phyloP scores from a whole-genome alignment of 2,888 invertebrate species.

The Dichetophora obliterata region DNA sequence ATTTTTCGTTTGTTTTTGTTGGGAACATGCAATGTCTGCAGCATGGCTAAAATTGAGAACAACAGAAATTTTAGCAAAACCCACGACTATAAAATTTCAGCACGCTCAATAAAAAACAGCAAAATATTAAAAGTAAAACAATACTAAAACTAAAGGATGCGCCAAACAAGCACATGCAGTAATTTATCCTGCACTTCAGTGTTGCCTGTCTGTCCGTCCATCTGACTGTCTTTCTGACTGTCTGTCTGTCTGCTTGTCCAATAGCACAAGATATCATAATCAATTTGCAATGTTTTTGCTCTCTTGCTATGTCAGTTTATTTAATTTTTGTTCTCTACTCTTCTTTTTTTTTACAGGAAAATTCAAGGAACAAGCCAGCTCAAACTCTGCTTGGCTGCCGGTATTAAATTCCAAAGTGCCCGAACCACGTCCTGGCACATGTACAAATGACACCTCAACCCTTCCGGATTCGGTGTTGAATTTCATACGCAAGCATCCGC shows the following conservation, averaged over 20 bases:
- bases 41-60: background rate
- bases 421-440: slow-evolving; percentile 93
- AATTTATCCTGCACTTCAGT: slow-evolving; percentile 16
- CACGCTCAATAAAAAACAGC: background rate
- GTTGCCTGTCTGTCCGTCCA: slow-evolving; percentile 1
- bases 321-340: background rate
- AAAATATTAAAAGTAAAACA: background rate
- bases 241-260: background rate
- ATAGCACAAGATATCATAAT: slow-evolving; percentile 26
- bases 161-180: slow-evolving; percentile 16
- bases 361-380: slow-evolving; percentile 96
- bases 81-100: background rate
- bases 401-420: slow-evolving; percentile 92
- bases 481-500: slow-evolving; percentile 95
- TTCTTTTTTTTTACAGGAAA: slow-evolving; percentile 60
- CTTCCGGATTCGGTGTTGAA: slow-evolving; percentile 93
- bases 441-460: slow-evolving; percentile 92
- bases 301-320: slow-evolving; percentile 2
- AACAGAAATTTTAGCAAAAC: background rate
- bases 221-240: background rate
- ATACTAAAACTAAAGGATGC: slow-evolving; percentile 5
- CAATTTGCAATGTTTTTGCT: slow-evolving; percentile 23
- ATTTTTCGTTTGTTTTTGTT: too few species aligned
- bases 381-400: slow-evolving; percentile 94
- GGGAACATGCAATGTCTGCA: background rate